phyloP scores from a whole-genome alignment of 2,113 vertebrate genomes.

The Vulpes lagopus region DNA sequence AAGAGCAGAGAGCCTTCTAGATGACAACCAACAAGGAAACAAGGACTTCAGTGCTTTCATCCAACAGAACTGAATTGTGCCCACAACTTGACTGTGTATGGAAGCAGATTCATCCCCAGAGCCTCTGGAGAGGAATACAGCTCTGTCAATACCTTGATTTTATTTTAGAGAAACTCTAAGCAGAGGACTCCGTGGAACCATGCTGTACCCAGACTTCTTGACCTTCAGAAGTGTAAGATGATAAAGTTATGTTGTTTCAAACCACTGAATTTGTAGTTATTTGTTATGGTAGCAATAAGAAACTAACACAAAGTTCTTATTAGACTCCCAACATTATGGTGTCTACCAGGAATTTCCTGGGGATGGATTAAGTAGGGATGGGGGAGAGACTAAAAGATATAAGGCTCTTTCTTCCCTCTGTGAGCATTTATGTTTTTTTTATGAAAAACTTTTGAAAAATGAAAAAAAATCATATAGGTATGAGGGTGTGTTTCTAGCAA shows the following conservation, averaged over 20 bases:
- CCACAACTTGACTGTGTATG: not conserved
- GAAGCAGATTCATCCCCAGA: not conserved
- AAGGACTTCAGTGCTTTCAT: not conserved
- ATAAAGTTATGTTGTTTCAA: not conserved
- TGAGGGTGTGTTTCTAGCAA: not conserved
- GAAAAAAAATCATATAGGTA: not conserved
- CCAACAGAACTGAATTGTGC: not conserved
- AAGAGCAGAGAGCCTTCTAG: not conserved
- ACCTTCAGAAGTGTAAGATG: not conserved
- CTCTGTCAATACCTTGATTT: not conserved
- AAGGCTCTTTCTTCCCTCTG: conserved; percentile 18
- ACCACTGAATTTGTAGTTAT: not conserved
- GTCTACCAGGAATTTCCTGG: conserved; percentile 59
- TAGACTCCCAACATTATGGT: not conserved
- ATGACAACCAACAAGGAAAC: conserved; percentile 7
- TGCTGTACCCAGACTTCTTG: not conserved
- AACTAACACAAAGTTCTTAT: conserved; percentile 30
- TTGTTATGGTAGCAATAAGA: conserved; percentile 6
- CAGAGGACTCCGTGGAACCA: conserved; percentile 5
- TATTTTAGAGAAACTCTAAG: conserved; percentile 46
- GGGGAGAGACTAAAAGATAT: not conserved
- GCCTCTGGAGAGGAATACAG: conserved; percentile 4
- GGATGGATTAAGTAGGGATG: not conserved
- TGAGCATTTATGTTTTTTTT: conserved; percentile 4
- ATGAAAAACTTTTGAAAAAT: conserved; percentile 59